Base-by-base conservation (phyloP, 2,888 invertebrate genomes). In the Priocnemis perturbator region DNA sequence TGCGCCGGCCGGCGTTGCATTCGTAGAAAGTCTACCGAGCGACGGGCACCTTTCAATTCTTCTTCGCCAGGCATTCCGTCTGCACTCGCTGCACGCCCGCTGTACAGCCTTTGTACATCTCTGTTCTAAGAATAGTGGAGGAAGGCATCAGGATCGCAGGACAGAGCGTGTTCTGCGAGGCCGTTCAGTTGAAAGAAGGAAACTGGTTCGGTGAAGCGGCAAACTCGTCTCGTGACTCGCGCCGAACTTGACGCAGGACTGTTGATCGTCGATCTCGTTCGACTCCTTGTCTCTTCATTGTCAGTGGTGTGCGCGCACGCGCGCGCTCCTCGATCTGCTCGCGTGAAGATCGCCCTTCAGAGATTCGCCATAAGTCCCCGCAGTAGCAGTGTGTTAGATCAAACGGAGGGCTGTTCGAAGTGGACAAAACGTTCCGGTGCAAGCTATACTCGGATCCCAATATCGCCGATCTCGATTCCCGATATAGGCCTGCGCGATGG, bases 401-500 rank as follows among this genome's bases (percentile, higher is more conserved):
- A 44, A 45, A 63, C 55, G n/a, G 45, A 62, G 58, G 53, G 52
- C 37, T 19, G 50, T 20, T 52, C 17, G 61, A 79, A 77, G 73
- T 74, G 67, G 79, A 64, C 87, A 88, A 84, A 72, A 88, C 88
- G 88, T 85, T 81, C 81, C 85, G 84, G 83, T 84, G 84, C 77
- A 84, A 83, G 81, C 75, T 85, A 44, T 87, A 85, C 88, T 88
- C 86, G 88, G 88, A 88, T 85, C 86, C 85, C 60, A 87, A 85
- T 77, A 88, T 85, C 74, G 73, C 85, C 79, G 88, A 87, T 26
- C 26, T 26, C 5, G 5, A 37, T 11, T 37, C 14, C 37, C 2
- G 7, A 37, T 9, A 11, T 37, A 3, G 7, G 4, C 7, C 1
- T 37, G 4, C 67, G 78, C 73, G 71, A 89, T 88, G 88, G 81